phyloP scores from a whole-genome alignment of 1,140 invertebrate genomes.

The Pseudachorutes palmiensis region DNA sequence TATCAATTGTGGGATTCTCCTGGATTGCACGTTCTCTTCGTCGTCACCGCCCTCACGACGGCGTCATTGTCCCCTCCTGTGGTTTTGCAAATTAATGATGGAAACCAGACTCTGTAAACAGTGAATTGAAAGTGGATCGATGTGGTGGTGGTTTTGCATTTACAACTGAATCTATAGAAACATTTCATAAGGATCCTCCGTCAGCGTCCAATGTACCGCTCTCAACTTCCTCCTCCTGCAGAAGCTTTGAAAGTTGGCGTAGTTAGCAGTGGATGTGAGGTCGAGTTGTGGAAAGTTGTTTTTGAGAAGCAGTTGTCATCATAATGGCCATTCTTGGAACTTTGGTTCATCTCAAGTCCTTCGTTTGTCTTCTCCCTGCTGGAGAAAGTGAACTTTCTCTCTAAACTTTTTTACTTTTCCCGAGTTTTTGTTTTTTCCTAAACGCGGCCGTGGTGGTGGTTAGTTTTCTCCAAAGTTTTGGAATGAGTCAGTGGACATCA shows the following conservation, averaged over 20 bases:
- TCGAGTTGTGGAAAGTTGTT: neutral
- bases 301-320: no score
- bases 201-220: no score
- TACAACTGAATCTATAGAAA: no score
- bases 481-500: neutral
- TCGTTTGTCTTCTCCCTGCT: no score
- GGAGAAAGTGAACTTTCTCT: neutral
- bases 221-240: neutral
- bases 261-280: neutral
- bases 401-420: neutral
- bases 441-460: no score
- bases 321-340: no score
- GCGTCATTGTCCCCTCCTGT: neutral
- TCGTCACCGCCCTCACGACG: neutral
- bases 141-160: neutral
- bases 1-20: neutral
- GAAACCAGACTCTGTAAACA: neutral
- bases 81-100: neutral
- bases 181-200: no score
- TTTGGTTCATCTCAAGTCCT: no score
- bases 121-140: neutral
- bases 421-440: neutral
- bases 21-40: neutral
- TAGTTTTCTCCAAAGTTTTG: no score
- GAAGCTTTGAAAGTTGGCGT: neutral